Percentiles rank a stretch among this genome's conserved stretches.
phyloP scores from a whole-genome alignment of 2,888 invertebrate genomes.

The Cataglyphis livida region DNA sequence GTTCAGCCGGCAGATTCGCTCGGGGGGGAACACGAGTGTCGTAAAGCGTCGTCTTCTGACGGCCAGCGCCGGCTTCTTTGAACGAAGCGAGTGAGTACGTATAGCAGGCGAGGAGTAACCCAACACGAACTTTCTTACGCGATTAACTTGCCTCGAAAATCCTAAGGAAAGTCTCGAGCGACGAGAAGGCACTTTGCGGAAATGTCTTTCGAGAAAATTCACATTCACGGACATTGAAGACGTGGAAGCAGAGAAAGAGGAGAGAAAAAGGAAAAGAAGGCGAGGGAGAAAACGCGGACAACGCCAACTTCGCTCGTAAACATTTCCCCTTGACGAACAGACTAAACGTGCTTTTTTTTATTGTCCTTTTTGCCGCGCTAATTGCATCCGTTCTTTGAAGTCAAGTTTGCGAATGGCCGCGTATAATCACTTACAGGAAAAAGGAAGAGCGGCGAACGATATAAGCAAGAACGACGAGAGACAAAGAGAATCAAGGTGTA shows the following conservation, averaged over 20 bases:
- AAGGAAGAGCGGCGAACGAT: constrained; percentile 25
- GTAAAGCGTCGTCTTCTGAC: constrained; percentile 62
- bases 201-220: constrained; percentile 50
- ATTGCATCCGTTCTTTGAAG: constrained; percentile 72
- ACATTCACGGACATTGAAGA: constrained; percentile 16
- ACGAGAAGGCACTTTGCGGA: constrained; percentile 41
- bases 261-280: neutral
- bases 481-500: constrained; percentile 21
- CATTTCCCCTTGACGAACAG: constrained; percentile 39
- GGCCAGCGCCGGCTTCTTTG: constrained; percentile 58
- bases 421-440: constrained; percentile 50
- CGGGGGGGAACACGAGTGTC: constrained; percentile 56
- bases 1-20: constrained; percentile 53
- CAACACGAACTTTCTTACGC: constrained; percentile 51
- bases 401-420: constrained; percentile 67
- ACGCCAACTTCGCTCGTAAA: constrained; percentile 35
- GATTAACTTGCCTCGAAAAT: constrained; percentile 59
- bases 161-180: constrained; percentile 33
- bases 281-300: neutral
- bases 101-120: constrained; percentile 26
- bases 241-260: neutral
- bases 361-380: constrained; percentile 65
- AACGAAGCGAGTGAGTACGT: constrained; percentile 31
- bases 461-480: constrained; percentile 20
- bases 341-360: constrained; percentile 39